Base-by-base conservation (phyloP, 2,888 invertebrate genomes). In the Thymelicus lineola region DNA sequence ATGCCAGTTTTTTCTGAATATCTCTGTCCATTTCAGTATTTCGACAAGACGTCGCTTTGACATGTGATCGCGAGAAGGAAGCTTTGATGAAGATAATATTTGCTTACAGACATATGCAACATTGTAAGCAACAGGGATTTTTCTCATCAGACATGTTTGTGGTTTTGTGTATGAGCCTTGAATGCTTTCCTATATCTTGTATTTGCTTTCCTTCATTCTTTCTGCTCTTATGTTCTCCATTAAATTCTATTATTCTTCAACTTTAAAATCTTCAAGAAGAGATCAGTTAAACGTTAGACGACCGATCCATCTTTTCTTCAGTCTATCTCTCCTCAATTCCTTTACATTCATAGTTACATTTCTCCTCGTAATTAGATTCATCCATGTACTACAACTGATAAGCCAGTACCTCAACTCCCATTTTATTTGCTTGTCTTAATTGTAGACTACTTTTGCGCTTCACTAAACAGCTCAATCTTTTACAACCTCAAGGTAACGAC, bases 41-140 rank as follows among this genome's bases (percentile, higher is more conserved):
- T 42, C 42, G 42, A 10, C 42, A 42, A 9, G 38, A 38, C 38
- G 20, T 36, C 36, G 50, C 42, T 59, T 66, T 66, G 59, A 42
- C 7, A 62, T 35, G 15, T 50, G 20, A 60, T 42, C 28, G 28
- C 66, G 7, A 15, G 60, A 28, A 60, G 14, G 50, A 46, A 59
- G 50, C 66, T 53, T 20, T 66, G 58, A 66, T 59, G 60, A 38
- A 60, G 60, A 60, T 60, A 28, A 60, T 60, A 28, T 66, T 58
- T 66, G 59, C 60, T 50, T 38, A 53, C n/a, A n/a, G n/a, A n/a
- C 12, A 38, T 42, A 38, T 15, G 15, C 12, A 59, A 50, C 14
- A 20, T 10, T 15, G 28, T n/a, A 45, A 46, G 14, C 17, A 1
- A 38, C 17, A 17, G 36, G 38, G 17, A 42, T 42, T 42, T 42